Conservation (phyloP, 35 echinoderm and acorn worm genomes). For the Apostichopus parvimensis region DNA sequence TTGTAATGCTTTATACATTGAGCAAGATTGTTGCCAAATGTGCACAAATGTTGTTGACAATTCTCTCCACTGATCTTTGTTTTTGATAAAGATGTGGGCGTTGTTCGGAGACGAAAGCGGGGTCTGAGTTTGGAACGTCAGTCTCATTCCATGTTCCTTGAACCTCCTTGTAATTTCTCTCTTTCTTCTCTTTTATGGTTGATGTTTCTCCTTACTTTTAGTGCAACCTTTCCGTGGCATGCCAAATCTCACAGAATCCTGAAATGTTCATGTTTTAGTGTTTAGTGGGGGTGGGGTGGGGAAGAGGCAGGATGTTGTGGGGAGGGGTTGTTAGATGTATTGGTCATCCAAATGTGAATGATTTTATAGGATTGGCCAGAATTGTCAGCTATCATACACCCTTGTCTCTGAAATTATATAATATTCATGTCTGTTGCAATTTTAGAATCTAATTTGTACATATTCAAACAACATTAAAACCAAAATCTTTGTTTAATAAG, state of each 20-base stretch:
- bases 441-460: too few species aligned
- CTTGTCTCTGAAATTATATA: too few species aligned
- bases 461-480: too few species aligned
- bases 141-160: conserved; percentile 70
- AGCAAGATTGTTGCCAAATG: too few species aligned
- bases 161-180: conserved; percentile 55
- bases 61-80: background rate
- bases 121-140: conserved; percentile 64
- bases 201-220: background rate
- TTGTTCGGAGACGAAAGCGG: conserved; percentile 44
- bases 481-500: too few species aligned
- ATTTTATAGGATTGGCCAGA: too few species aligned
- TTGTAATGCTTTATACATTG: too few species aligned
- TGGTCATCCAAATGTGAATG: background rate
- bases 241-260: background rate
- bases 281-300: background rate
- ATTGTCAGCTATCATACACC: too few species aligned
- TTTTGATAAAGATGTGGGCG: conserved; percentile 28
- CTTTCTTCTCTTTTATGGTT: conserved; percentile 13
- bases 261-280: too few species aligned
- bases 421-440: too few species aligned
- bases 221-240: conserved; percentile 5
- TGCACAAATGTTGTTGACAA: too few species aligned
- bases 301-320: background rate
- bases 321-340: background rate